These are phyloP conservation scores for Salmo trutta DNA, from an alignment of 2,797 vertebrate species.

Conservation along the genomic window DNA sequence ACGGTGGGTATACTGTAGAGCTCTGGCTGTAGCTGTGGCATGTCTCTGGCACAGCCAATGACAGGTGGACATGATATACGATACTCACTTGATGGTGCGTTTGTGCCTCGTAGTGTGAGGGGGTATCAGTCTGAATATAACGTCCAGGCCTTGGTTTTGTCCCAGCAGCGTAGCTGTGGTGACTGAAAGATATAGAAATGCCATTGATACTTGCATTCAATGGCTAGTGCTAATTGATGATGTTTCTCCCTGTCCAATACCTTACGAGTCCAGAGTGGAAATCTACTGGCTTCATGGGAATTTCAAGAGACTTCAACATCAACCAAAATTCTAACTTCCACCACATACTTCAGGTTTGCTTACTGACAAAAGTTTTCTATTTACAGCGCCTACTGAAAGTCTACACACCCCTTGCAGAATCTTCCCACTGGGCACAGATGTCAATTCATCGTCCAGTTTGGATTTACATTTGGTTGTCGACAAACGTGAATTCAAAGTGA, in stretches of 20 bases:
- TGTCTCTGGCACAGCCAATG: conserved; percentile 39
- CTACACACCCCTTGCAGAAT: conserved; percentile 12
- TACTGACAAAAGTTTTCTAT: conserved; percentile 8
- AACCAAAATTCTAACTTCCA: background rate
- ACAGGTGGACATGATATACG: conserved; percentile 30
- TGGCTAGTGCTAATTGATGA: background rate
- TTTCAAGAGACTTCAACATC: background rate
- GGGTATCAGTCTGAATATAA: conserved; percentile 83
- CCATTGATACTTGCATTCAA: background rate
- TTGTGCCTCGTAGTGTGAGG: conserved; percentile 77
- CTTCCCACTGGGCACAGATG: background rate
- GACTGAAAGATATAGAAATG: conserved; percentile 64
- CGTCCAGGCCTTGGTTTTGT: conserved; percentile 83
- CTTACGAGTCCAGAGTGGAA: background rate
- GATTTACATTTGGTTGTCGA: too few relatives aligned
- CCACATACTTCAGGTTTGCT: background rate
- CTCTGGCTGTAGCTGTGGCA: conserved; percentile 21
- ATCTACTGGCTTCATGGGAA: background rate
- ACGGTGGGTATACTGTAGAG: conserved; percentile 29
- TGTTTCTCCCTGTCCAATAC: background rate
- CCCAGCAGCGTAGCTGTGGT: conserved; percentile 81
- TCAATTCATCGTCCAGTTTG: too few relatives aligned
- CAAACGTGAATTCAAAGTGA: too few relatives aligned
- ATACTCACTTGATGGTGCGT: conserved; percentile 80
- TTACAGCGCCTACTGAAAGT: conserved; percentile 10